Percentiles rank a stretch among this genome's conserved stretches.
Evolutionary conservation across 2,888 invertebrate genomes (phyloP).

Genomic region (Osedax frankpressi): DNA sequence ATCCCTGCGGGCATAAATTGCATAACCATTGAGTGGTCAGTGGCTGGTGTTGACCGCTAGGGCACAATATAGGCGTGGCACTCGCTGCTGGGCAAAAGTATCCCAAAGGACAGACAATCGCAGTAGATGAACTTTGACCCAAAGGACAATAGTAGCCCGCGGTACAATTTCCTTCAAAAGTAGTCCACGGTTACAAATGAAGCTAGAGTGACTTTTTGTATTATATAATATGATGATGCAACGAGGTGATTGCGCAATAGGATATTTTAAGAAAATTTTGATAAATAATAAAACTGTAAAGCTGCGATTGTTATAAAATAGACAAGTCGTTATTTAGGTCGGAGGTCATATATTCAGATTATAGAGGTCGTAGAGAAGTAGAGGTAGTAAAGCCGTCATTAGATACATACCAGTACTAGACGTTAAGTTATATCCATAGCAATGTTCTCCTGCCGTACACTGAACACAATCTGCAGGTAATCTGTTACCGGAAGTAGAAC

Average conservation of each 20-base stretch:
- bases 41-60: constrained; percentile 39
- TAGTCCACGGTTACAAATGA: too few relatives aligned
- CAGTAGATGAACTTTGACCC: constrained; percentile 32
- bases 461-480: constrained; percentile 31
- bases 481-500: constrained; percentile 32
- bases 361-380: too few relatives aligned
- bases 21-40: constrained; percentile 33
- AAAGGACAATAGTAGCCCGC: constrained; percentile 40
- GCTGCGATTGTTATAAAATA: too few relatives aligned
- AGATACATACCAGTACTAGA: constrained; percentile 33
- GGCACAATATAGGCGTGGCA: constrained; percentile 35
- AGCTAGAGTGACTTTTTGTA: too few relatives aligned
- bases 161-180: constrained; percentile 34
- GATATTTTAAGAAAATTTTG: too few relatives aligned
- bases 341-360: too few relatives aligned
- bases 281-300: too few relatives aligned
- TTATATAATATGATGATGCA: too few relatives aligned
- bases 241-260: too few relatives aligned
- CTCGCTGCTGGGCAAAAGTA: constrained; percentile 37
- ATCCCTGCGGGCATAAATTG: constrained; percentile 36
- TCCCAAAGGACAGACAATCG: constrained; percentile 34
- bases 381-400: too few relatives aligned
- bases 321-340: too few relatives aligned
- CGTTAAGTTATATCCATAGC: constrained; percentile 36
- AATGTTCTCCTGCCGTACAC: constrained; percentile 39